Base-by-base conservation (phyloP, 2,888 invertebrate genomes). In the Rhyacophila evoluta region DNA sequence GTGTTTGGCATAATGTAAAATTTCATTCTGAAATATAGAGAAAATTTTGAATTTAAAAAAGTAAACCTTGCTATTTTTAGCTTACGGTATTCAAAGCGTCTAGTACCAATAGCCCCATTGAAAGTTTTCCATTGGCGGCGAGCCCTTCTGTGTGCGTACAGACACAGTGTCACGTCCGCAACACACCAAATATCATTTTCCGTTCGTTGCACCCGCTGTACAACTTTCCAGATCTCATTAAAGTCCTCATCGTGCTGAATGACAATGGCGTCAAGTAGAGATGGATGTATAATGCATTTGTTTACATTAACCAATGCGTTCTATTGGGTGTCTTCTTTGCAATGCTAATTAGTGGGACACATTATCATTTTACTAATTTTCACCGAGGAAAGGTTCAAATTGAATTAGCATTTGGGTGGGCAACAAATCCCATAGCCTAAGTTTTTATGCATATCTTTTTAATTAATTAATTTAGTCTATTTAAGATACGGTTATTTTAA, bases 141-240 rank as follows among this genome's bases (percentile, higher is more conserved):
- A 19, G 25, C 55, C 55, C 6, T 55, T 55, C 55, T 25, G 39
- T 25, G 55, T 55, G 55, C 55, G 55, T 25, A 55, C 25, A 55
- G 19, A 55, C 55, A 10, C 19, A 55, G 19, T 25, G 55, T 55
- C 55, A 19, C 55, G 25, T 19, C 55, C 6, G 55, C 55, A 2
- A 19, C 55, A 55, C 19, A 55, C 55, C 55, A 55, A 55, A 55
- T 55, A 19, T 19, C 19, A 55, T 55, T 55, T 25, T 25, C 19
- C 55, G 55, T 55, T 55, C 55, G 10, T 55, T 25, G 55, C 55
- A 55, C 55, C 25, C 55, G 55, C 55, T 8, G 15, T 5, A 55
- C 15, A 55, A 55, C 55, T 55, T 55, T 55, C 55, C 55, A 55
- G 55, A 55, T 55, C 19, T 19, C 55, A 55, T 55, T 55, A 6